Conservation (phyloP, 2,797 vertebrate species). For the Vipera ursinii region DNA sequence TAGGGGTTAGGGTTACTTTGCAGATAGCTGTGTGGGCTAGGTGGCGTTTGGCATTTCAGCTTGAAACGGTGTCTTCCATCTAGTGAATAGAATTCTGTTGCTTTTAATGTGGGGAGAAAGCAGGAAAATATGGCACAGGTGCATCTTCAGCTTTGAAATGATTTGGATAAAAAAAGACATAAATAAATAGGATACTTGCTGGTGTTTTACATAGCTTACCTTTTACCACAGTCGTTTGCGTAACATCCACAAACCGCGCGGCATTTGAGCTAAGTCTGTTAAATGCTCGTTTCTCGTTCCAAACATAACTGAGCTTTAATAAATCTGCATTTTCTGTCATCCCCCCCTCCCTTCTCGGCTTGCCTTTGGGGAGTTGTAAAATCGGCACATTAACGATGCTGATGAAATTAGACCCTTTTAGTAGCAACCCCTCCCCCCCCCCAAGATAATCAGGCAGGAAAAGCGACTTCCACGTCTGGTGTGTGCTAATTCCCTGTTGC, state of each 20-base stretch:
- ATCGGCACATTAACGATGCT: slow-evolving; percentile 49
- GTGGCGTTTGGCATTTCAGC: not conserved
- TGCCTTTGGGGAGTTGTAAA: slow-evolving; percentile 49
- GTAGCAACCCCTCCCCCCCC: slow-evolving; percentile 45
- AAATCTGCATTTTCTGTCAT: not conserved
- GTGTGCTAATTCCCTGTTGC: slow-evolving; percentile 47
- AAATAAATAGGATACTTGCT: slow-evolving; percentile 20
- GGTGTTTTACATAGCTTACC: slow-evolving; percentile 11
- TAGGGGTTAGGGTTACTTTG: not conserved
- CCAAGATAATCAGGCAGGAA: slow-evolving; percentile 51
- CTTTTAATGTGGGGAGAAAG: not conserved
- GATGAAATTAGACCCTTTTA: slow-evolving; percentile 58
- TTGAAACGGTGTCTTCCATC: not conserved
- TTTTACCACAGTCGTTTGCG: slow-evolving; percentile 31
- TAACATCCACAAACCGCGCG: slow-evolving; percentile 26
- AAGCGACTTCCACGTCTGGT: slow-evolving; percentile 49
- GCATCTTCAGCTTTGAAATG: not conserved
- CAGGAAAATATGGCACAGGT: not conserved
- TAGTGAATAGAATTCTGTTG: not conserved
- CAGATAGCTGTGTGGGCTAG: not conserved
- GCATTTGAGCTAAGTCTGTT: slow-evolving; percentile 34
- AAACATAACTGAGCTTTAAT: slow-evolving; percentile 39
- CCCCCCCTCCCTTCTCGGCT: not conserved
- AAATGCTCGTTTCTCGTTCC: slow-evolving; percentile 34
- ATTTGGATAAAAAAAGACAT: not conserved